phyloP scores from a whole-genome alignment of 2,888 invertebrate species.

The Rutpela maculata region DNA sequence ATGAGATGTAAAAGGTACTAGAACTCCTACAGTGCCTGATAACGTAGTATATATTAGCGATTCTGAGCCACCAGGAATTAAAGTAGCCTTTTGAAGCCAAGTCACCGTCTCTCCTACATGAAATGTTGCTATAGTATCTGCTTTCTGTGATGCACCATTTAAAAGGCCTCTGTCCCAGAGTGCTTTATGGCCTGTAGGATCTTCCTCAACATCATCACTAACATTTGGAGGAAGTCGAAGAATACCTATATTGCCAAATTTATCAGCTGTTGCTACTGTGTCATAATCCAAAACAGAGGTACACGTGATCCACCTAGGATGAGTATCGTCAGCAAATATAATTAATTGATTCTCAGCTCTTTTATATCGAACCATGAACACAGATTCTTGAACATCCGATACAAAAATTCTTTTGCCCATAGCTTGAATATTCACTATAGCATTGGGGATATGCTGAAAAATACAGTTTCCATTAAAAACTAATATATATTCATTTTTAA shows the following conservation, averaged over 20 bases:
- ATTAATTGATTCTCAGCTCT: constrained; percentile 97
- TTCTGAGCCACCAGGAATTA: constrained; percentile 98
- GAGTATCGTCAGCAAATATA: constrained; percentile 98
- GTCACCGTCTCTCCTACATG: constrained; percentile 97
- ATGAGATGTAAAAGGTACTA: constrained; percentile 95
- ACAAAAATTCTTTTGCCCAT: constrained; percentile 96
- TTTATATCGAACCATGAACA: constrained; percentile 96
- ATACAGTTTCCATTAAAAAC: constrained; percentile 35
- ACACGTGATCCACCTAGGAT: constrained; percentile 96
- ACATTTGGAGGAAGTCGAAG: constrained; percentile 89
- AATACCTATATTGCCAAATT: constrained; percentile 97
- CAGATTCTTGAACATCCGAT: constrained; percentile 96
- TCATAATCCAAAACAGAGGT: constrained; percentile 96
- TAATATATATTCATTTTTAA: constrained; percentile 1
- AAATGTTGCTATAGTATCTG: constrained; percentile 93
- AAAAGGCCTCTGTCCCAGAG: constrained; percentile 89
- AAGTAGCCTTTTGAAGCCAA: constrained; percentile 91
- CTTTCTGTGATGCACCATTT: constrained; percentile 91
- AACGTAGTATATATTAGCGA: constrained; percentile 97
- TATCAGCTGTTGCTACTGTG: constrained; percentile 96
- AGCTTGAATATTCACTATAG: constrained; percentile 94
- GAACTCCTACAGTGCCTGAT: constrained; percentile 94
- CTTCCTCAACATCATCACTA: constrained; percentile 98
- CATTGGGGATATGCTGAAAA: constrained; percentile 93
- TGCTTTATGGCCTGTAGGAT: constrained; percentile 98